These are phyloP conservation scores for Montipora efflorescens DNA, from an alignment of 64 coral and sea anemone species.

Conservation along the genomic window DNA sequence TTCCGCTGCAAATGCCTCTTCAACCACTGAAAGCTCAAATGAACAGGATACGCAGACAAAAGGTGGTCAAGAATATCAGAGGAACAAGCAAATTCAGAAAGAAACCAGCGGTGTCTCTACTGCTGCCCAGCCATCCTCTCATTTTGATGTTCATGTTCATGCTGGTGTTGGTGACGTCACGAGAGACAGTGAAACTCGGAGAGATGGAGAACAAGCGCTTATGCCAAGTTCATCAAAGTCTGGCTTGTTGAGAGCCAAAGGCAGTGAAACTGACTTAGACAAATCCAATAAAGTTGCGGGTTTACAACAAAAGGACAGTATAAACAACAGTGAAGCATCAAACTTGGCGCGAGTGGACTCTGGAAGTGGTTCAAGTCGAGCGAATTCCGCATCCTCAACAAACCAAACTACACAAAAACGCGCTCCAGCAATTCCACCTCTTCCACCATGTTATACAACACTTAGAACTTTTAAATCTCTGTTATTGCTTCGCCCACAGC, in stretches of 20 bases:
- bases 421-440: slow-evolving; percentile 75
- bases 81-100: background rate
- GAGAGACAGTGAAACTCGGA: background rate
- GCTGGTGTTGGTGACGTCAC: background rate
- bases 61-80: background rate
- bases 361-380: background rate
- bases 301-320: background rate
- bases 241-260: background rate
- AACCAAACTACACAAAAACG: background rate
- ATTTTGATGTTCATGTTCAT: background rate
- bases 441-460: slow-evolving; percentile 82
- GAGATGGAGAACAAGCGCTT: background rate
- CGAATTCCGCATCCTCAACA: background rate
- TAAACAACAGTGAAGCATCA: background rate
- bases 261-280: background rate
- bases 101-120: background rate
- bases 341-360: background rate
- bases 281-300: background rate
- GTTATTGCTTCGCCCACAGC: slow-evolving; percentile 30
- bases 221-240: background rate
- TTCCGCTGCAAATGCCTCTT: background rate
- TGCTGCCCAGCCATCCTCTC: background rate
- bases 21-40: background rate
- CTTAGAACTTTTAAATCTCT: slow-evolving; percentile 73
- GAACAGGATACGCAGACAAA: background rate